These are phyloP conservation scores for Propithecus coquereli DNA, from an alignment of 2,113 vertebrate genomes.

Conservation along the genomic window DNA sequence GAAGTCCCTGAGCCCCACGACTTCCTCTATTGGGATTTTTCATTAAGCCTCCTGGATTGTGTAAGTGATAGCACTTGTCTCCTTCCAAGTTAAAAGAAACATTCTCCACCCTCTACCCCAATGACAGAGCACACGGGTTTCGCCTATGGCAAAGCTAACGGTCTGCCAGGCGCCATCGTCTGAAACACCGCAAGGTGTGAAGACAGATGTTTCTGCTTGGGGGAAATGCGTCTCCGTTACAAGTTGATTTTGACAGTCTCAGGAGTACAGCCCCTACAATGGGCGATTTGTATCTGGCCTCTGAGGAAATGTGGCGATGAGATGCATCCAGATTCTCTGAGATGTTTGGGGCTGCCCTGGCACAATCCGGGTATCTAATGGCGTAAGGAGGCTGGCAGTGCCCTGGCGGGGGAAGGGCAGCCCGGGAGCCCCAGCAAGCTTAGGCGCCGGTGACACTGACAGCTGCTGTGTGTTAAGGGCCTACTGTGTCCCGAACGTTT, in stretches of 20 bases:
- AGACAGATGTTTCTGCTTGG: neutral
- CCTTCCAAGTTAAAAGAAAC: neutral
- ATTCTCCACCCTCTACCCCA: neutral
- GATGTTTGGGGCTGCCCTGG: neutral
- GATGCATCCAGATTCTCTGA: neutral
- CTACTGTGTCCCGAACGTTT: too few species aligned
- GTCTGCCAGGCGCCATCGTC: neutral
- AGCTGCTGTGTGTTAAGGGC: neutral
- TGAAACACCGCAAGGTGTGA: neutral
- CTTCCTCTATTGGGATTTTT: neutral
- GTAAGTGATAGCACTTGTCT: neutral
- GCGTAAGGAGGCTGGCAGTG: neutral
- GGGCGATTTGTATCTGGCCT: slow-evolving; percentile 13
- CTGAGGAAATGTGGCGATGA: neutral
- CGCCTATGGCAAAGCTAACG: slow-evolving; percentile 10
- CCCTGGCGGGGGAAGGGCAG: neutral
- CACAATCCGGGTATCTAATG: neutral
- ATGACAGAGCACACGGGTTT: neutral
- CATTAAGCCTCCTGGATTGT: neutral
- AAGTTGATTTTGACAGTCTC: neutral
- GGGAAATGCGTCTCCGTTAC: neutral
- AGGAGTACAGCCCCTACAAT: neutral
- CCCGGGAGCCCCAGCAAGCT: neutral
- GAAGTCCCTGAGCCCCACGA: neutral
- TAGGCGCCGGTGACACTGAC: neutral